Evolutionary conservation across 2,113 vertebrate genomes (phyloP).

Genomic region (Embiotoca jacksoni): DNA sequence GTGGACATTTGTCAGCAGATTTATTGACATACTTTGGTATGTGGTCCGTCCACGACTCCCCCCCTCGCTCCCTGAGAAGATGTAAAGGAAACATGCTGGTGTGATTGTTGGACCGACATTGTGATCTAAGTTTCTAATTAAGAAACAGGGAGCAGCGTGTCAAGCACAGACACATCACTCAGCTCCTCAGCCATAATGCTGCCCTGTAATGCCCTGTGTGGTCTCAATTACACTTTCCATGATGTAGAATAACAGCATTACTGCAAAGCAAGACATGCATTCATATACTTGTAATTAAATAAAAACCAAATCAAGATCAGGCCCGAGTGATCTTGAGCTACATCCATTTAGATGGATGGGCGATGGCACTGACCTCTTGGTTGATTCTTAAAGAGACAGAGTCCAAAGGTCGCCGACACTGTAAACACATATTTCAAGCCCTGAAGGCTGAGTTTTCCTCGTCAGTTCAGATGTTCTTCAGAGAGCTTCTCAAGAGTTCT

Average conservation of each 20-base stretch:
- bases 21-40: conserved; percentile 54
- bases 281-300: conserved; percentile 82
- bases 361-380: conserved; percentile 52
- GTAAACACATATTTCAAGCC: conserved; percentile 45
- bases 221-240: conserved; percentile 80
- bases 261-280: conserved; percentile 77
- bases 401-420: conserved; percentile 55
- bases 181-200: conserved; percentile 66
- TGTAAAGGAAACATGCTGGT: conserved; percentile 52
- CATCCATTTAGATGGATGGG: conserved; percentile 68
- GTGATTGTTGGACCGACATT: conserved; percentile 60
- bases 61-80: conserved; percentile 10
- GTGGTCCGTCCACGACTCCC: conserved; percentile 12
- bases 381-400: conserved; percentile 67
- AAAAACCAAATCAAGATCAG: conserved; percentile 75
- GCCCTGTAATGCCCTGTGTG: conserved; percentile 76
- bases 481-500: background rate
- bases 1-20: conserved; percentile 64
- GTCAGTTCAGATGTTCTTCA: background rate
- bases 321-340: conserved; percentile 67
- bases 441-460: background rate
- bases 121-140: conserved; percentile 77
- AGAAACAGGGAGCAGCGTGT: conserved; percentile 69
- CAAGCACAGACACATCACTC: conserved; percentile 71
- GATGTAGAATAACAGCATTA: conserved; percentile 84